phyloP scores from a whole-genome alignment of 2,888 invertebrate genomes.

The Scaptomyza tumidula region DNA sequence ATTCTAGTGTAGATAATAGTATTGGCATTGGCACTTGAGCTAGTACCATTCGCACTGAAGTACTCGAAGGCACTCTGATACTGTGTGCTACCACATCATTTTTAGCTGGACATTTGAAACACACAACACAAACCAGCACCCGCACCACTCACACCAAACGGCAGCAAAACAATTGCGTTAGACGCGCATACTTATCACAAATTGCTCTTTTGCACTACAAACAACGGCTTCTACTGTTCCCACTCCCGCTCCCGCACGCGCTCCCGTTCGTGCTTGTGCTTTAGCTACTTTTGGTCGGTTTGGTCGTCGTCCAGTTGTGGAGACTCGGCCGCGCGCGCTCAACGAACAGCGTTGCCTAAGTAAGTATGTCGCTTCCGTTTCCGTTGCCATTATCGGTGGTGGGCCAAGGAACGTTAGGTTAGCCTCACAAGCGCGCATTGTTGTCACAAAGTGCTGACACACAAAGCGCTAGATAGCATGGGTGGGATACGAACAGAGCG shows the following conservation, averaged over 20 bases:
- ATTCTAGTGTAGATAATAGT: neutral
- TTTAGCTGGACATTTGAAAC: slow-evolving; percentile 15
- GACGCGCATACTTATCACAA: slow-evolving; percentile 62
- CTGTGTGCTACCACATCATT: neutral
- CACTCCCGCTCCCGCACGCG: neutral
- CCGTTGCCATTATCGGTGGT: slow-evolving; percentile 67
- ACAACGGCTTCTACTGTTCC: slow-evolving; percentile 12
- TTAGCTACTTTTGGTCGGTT: neutral
- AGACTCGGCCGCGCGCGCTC: slow-evolving; percentile 10
- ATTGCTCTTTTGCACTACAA: slow-evolving; percentile 59
- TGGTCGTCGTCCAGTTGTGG: slow-evolving; percentile 11
- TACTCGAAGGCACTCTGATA: slow-evolving; percentile 11
- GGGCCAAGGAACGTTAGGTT: slow-evolving; percentile 34
- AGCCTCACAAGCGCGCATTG: slow-evolving; percentile 46
- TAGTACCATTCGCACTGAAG: neutral
- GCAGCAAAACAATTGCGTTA: slow-evolving; percentile 57
- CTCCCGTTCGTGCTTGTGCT: no score
- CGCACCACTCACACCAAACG: neutral
- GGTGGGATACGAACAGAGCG: slow-evolving; percentile 30
- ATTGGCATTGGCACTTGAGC: slow-evolving; percentile 1
- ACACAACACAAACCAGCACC: no score
- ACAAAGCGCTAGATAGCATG: slow-evolving; percentile 49
- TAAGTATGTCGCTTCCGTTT: slow-evolving; percentile 77
- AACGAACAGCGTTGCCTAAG: slow-evolving; percentile 59
- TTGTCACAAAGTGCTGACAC: slow-evolving; percentile 63